Conservation (phyloP, 2,888 invertebrate species). For the Ellobium chinense region DNA sequence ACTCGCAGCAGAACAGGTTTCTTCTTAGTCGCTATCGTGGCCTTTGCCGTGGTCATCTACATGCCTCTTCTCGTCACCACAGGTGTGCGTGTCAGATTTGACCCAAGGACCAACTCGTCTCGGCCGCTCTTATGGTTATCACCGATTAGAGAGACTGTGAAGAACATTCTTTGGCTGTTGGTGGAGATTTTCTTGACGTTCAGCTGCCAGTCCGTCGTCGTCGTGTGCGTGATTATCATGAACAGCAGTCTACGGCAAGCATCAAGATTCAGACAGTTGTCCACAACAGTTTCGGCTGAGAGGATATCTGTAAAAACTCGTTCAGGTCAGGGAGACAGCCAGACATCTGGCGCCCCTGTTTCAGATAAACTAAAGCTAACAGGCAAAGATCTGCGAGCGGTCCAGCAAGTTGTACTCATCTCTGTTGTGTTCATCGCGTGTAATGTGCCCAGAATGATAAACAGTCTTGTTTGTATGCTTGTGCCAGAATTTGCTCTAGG, state of each 20-base stretch:
- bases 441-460: constrained; percentile 1
- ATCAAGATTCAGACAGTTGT: neutral
- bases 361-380: too few relatives aligned
- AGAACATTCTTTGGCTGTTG: neutral
- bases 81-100: neutral
- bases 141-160: neutral
- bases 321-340: too few relatives aligned
- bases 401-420: constrained; percentile 1
- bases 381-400: constrained; percentile 10
- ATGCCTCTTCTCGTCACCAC: neutral
- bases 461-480: neutral
- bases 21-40: neutral
- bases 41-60: neutral
- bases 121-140: neutral
- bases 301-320: too few relatives aligned
- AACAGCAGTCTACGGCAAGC: neutral
- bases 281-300: too few relatives aligned
- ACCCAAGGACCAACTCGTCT: neutral
- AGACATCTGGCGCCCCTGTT: too few relatives aligned
- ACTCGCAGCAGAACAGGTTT: neutral
- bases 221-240: constrained; percentile 6
- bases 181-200: neutral
- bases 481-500: neutral
- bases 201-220: neutral
- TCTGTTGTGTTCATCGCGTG: constrained; percentile 4